Evolutionary conservation across 2,113 vertebrate genomes (phyloP), one percentile per base, ranked within the genome.

Genomic region (Syngnathus typhle): DNA sequence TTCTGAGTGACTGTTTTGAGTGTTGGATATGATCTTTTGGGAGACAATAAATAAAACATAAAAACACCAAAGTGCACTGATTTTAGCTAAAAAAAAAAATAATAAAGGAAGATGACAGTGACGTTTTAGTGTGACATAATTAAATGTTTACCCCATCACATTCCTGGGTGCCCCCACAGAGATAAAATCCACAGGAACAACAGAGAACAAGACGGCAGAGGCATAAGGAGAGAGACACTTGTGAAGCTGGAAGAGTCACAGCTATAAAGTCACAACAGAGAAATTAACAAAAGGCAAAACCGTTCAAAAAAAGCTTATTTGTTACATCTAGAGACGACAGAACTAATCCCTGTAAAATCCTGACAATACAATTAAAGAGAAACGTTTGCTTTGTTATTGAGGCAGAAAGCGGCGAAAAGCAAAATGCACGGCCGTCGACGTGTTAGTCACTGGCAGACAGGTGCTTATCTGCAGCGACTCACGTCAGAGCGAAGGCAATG

Each of bases 401-500:
- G 41, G 62, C 23, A 32, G 13, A 63, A 43, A 27, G 58, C 58
- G 21, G 41, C 27, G 21, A 44, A 43, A 23, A 44, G 60, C 6
- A 39, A 7, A n/a, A 36, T 38, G 36, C 58, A 38, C 10, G 58
- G 36, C 15, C 36, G n/a, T 16, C 5, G 58, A 19, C 9, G n/a
- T n/a, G n/a, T n/a, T n/a, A n/a, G n/a, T n/a, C n/a, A n/a, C n/a
- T n/a, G n/a, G n/a, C 74, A 70, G 71, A 73, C 72, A 69, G 78
- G 69, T 60, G 55, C 27, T 70, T 65, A 58, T 60, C 27, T 32
- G 36, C 41, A 46, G 73, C 85, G 86, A 97, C 97, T 98, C 91
- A 99, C 97, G 97, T 95, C 83, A 99, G 89, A 71, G 97, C 96
- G 16, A 99, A 99, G 73, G 96, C 96, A 82, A 99, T 93, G 83